Conservation (phyloP, 1,140 invertebrate species). For the Reticulitermes speratus region DNA sequence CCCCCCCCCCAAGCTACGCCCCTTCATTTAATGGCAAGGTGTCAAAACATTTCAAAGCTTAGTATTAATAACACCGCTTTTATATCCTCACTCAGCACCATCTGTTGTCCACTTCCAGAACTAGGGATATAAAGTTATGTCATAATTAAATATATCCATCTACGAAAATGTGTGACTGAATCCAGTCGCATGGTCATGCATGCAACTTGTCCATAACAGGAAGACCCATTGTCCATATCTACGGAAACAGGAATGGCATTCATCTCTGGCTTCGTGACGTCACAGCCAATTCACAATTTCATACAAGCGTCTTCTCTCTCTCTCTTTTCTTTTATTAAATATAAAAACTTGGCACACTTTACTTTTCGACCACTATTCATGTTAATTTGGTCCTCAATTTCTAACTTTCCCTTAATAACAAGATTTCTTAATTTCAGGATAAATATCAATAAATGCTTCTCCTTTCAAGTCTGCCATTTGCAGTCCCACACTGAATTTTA, state of each 20-base stretch:
- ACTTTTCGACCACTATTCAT: background rate
- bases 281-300: constrained; percentile 19
- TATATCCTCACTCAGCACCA: background rate
- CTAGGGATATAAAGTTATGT: background rate
- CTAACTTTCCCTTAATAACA: background rate
- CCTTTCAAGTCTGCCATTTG: background rate
- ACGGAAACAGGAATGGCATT: constrained; percentile 34
- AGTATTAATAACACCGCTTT: no score
- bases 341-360: background rate
- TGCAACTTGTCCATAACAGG: background rate
- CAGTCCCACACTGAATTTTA: background rate
- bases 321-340: background rate
- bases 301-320: constrained; percentile 22
- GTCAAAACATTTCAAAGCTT: background rate
- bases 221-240: background rate
- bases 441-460: no score
- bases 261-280: constrained; percentile 36
- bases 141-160: background rate
- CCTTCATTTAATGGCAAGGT: background rate
- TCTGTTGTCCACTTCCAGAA: background rate
- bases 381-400: background rate
- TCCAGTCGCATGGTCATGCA: background rate
- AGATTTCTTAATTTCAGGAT: background rate
- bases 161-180: background rate
- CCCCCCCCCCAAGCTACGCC: no score